Percentiles rank a stretch among this genome's conserved stretches.
Evolutionary conservation across 2,797 vertebrate genomes (phyloP).

Genomic region (Sebastes trivittatus): DNA sequence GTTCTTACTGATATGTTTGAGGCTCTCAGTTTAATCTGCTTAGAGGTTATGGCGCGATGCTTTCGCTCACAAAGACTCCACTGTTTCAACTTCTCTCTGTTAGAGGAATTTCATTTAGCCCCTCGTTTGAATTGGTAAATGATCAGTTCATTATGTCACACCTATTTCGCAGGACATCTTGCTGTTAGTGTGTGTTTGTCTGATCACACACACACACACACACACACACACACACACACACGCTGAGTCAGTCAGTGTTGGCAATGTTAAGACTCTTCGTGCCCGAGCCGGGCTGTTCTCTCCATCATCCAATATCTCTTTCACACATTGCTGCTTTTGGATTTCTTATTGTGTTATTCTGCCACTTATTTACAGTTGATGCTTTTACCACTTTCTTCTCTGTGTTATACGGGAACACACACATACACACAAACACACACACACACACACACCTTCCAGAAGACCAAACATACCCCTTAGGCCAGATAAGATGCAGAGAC

Average conservation of each 20-base stretch:
- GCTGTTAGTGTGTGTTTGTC: constrained; percentile 15
- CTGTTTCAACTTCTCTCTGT: constrained; percentile 19
- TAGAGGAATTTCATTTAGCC: constrained; percentile 15
- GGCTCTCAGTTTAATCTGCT: constrained; percentile 1
- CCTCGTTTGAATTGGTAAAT: constrained; percentile 28
- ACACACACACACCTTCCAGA: not conserved
- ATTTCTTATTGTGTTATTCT: constrained; percentile 50
- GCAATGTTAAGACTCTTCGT: constrained; percentile 14
- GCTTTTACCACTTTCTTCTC: not conserved
- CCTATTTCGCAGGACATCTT: constrained; percentile 28
- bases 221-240: not conserved
- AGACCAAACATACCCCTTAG: constrained; percentile 1
- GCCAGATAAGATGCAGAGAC: constrained; percentile 15
- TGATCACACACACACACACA: not conserved
- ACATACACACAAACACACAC: not conserved
- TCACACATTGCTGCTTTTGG: constrained; percentile 47
- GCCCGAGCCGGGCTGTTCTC: constrained; percentile 7
- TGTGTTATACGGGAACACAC: constrained; percentile 15
- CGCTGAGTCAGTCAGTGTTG: constrained; percentile 42
- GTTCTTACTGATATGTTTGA: constrained; percentile 23
- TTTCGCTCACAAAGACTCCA: constrained; percentile 5
- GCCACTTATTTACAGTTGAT: constrained; percentile 49
- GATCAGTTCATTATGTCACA: constrained; percentile 37
- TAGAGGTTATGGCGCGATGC: not conserved
- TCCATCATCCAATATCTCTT: constrained; percentile 45